These are phyloP conservation scores for Myxocyprinus asiaticus DNA, from an alignment of 2,113 vertebrate genomes.

Conservation along the genomic window DNA sequence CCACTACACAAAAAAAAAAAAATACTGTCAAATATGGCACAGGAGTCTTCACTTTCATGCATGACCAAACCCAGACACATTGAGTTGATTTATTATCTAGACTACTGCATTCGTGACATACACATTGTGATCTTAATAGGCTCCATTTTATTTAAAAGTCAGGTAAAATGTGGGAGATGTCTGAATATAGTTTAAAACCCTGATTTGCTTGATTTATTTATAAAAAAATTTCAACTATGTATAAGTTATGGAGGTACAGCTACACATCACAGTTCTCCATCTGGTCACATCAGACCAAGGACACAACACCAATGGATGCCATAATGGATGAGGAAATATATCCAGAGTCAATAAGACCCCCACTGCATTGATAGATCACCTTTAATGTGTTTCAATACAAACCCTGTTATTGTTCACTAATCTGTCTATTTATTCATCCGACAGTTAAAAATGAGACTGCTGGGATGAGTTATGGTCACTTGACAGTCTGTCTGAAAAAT, in stretches of 20 bases:
- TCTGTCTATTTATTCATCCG: slow-evolving; percentile 45
- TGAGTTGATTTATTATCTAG: not conserved
- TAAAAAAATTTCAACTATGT: no score
- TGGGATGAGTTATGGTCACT: slow-evolving; percentile 6
- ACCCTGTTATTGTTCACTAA: slow-evolving; percentile 42
- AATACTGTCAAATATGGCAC: not conserved
- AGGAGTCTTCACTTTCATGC: slow-evolving; percentile 3
- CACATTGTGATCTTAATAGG: not conserved
- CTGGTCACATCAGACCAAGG: slow-evolving; percentile 45
- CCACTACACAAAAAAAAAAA: not conserved
- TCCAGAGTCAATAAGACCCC: slow-evolving; percentile 54
- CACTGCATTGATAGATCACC: slow-evolving; percentile 63
- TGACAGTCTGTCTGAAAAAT: slow-evolving; percentile 21
- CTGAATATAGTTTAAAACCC: no score
- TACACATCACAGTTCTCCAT: not conserved
- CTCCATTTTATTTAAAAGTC: no score
- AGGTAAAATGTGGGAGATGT: no score
- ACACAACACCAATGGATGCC: slow-evolving; percentile 38
- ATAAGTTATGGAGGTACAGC: no score
- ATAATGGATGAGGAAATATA: slow-evolving; percentile 63
- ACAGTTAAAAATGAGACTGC: not conserved
- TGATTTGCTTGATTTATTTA: no score
- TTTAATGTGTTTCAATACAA: slow-evolving; percentile 43
- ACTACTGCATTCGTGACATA: not conserved
- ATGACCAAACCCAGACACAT: not conserved